phyloP scores from a whole-genome alignment of 2,888 invertebrate genomes.

The Pristionchus mayeri region DNA sequence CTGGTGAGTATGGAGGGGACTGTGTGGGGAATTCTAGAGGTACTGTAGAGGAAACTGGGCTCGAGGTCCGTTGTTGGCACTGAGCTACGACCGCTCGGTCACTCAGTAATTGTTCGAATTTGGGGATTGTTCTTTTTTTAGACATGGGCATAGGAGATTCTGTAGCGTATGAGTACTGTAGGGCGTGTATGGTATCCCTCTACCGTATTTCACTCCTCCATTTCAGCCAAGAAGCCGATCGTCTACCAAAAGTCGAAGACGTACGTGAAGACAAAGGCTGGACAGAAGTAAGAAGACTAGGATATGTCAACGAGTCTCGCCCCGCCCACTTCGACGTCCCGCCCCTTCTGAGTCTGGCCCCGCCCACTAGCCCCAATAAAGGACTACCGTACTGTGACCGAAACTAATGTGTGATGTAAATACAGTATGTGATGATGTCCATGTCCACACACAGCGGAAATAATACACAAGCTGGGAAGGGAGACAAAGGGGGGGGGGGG shows the following conservation, averaged over 20 bases:
- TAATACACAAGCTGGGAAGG: not conserved
- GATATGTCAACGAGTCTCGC: not conserved
- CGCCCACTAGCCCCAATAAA: constrained; percentile 19
- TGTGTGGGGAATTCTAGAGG: not conserved
- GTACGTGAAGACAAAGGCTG: constrained; percentile 46
- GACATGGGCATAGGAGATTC: not conserved
- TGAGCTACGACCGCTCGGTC: too few relatives aligned
- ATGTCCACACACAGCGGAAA: not conserved
- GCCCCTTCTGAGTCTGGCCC: not conserved
- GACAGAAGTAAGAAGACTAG: constrained; percentile 18
- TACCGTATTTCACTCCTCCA: not conserved
- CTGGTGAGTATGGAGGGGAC: not conserved
- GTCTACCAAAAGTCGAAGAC: constrained; percentile 38
- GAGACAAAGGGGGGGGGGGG: not conserved
- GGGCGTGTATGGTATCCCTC: too few relatives aligned
- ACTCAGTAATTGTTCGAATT: too few relatives aligned
- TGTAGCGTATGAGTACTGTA: not conserved
- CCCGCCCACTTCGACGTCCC: constrained; percentile 7
- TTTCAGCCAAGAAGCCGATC: constrained; percentile 47
- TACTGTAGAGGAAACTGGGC: too few relatives aligned
- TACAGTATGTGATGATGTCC: constrained; percentile 23
- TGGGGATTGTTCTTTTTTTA: too few relatives aligned
- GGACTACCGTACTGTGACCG: constrained; percentile 46
- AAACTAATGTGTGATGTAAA: constrained; percentile 42
- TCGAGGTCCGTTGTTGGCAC: too few relatives aligned